phyloP scores from a whole-genome alignment of 1,140 invertebrate species.

The Habropoda laboriosa region DNA sequence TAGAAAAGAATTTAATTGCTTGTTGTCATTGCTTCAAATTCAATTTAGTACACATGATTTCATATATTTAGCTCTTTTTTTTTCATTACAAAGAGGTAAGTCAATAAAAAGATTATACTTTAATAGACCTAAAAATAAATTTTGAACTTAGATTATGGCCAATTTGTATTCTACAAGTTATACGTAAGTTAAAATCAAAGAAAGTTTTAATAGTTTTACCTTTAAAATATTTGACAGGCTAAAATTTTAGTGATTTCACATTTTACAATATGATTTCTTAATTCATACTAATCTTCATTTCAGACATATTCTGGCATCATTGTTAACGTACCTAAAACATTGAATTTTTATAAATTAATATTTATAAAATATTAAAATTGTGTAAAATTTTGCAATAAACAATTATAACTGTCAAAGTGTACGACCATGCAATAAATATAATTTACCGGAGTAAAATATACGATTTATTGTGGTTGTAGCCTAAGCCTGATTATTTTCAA shows the following conservation, averaged over 20 bases:
- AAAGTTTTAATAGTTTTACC: slow-evolving; percentile 9
- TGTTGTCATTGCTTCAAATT: not conserved
- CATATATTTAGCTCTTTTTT: not conserved
- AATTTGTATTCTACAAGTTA: not conserved
- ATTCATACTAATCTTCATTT: not conserved
- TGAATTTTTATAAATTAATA: not conserved
- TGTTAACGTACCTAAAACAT: slow-evolving; percentile 1
- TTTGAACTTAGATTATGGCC: not conserved
- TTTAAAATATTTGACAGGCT: not conserved
- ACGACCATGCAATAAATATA: not conserved
- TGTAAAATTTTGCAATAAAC: not conserved
- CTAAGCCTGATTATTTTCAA: not conserved
- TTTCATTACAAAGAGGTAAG: not conserved
- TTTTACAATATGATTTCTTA: not conserved
- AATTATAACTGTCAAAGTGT: not conserved
- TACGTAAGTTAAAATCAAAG: too few species aligned
- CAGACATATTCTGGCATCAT: not conserved
- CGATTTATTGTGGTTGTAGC: not conserved
- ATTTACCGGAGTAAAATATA: not conserved
- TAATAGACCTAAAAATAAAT: slow-evolving; percentile 10
- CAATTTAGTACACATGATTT: not conserved
- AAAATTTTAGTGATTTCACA: too few species aligned
- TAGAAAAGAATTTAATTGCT: not conserved
- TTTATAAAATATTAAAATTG: not conserved
- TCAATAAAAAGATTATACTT: not conserved